phyloP scores from a whole-genome alignment of 2,113 vertebrate species.

The Lanius collurio region DNA sequence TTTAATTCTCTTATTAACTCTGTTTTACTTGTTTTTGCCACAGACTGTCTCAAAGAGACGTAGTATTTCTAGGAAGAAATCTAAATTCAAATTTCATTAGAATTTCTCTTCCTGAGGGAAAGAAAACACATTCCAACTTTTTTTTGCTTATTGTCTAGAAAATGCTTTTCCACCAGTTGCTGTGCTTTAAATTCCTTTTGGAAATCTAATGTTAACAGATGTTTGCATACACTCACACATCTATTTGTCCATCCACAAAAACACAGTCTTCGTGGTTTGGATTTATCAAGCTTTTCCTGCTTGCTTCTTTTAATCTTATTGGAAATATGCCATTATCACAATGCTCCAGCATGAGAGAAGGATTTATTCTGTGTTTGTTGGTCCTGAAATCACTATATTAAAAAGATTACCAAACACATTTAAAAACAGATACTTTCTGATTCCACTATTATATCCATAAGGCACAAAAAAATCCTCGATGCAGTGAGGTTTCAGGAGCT shows the following conservation, averaged over 20 bases:
- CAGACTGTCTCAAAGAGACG: conserved; percentile 40
- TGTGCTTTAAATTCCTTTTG: conserved; percentile 32
- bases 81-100: conserved; percentile 19
- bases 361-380: neutral
- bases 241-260: neutral
- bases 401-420: neutral
- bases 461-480: neutral
- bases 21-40: conserved; percentile 50
- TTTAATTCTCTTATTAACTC: neutral
- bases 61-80: conserved; percentile 13
- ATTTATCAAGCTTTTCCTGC: conserved; percentile 18
- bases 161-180: conserved; percentile 13
- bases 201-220: neutral
- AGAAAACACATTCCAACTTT: neutral
- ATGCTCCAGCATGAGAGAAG: neutral
- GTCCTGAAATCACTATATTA: neutral
- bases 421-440: neutral
- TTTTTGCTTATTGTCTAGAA: conserved; percentile 17
- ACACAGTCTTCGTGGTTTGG: neutral
- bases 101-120: conserved; percentile 30
- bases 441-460: neutral
- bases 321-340: conserved; percentile 3
- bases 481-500: neutral
- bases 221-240: neutral
- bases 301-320: conserved; percentile 24